Evolutionary conservation across 2,888 invertebrate species (phyloP).

Genomic region (Diaphora mendica): DNA sequence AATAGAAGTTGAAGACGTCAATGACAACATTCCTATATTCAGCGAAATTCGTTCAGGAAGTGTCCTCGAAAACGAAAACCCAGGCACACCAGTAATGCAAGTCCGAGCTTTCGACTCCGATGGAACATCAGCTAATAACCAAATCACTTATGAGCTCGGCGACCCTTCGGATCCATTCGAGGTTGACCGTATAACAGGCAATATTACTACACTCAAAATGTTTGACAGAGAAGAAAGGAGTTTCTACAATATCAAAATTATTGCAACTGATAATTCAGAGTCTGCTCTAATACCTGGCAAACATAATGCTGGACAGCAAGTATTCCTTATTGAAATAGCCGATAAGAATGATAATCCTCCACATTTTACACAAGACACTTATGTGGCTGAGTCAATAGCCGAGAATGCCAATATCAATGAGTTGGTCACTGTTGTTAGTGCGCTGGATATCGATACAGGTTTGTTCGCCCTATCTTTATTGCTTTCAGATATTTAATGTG

Average conservation of each 20-base stretch:
- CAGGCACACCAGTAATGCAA: conserved; percentile 95
- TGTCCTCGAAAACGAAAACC: conserved; percentile 94
- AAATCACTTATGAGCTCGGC: conserved; percentile 92
- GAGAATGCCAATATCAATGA: conserved; percentile 95
- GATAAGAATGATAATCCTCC: conserved; percentile 99
- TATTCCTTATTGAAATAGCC: conserved; percentile 95
- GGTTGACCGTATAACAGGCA: conserved; percentile 94
- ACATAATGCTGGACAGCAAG: conserved; percentile 92
- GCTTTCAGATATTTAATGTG: neutral
- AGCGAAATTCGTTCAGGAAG: conserved; percentile 93
- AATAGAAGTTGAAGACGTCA: conserved; percentile 94
- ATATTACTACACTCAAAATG: conserved; percentile 92
- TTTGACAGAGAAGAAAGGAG: conserved; percentile 96
- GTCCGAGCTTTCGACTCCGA: conserved; percentile 95
- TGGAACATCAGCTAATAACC: conserved; percentile 93
- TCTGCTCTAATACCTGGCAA: conserved; percentile 89
- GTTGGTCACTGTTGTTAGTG: conserved; percentile 94
- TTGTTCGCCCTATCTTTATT: conserved; percentile 30
- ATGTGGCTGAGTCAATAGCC: conserved; percentile 90
- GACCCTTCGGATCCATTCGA: conserved; percentile 91
- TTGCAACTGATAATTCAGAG: conserved; percentile 95
- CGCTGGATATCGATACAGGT: conserved; percentile 94
- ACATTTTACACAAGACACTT: conserved; percentile 91
- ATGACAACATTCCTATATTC: conserved; percentile 96
- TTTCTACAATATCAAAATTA: conserved; percentile 95